Base-by-base conservation (phyloP, 2,888 invertebrate genomes). In the Frankliniella fusca region DNA sequence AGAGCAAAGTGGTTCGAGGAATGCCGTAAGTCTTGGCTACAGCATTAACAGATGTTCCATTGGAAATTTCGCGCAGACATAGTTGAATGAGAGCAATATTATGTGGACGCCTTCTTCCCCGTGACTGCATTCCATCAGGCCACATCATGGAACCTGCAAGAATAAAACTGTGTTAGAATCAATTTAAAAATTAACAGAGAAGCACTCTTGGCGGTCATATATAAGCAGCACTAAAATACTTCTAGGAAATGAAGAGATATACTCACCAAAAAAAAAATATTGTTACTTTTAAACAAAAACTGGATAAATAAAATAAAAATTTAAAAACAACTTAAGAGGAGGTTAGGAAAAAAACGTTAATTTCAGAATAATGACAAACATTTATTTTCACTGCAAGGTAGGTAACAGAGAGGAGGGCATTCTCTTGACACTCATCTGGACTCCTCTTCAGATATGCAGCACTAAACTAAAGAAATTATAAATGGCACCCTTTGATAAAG, bases 31-130 rank as follows among this genome's bases (percentile, higher is more conserved):
- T 76, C 27, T 76, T 76, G 10, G 70, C 70, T 2, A 76, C 70
- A 27, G 70, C 70, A 76, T 76, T 76, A 12, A 76, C 70, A 76
- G 70, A 76, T 27, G 27, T 76, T 23, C 70, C 70, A 76, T 76
- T 76, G 12, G 70, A 23, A 23, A 61, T 18, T 61, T 61, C 61
- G 7, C n/a, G 20, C 27, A 76, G 70, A 23, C 70, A 76, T 76
- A 27, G 70, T 76, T 76, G 70, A 23, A 76, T 76, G 70, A 76
- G 70, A 12, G 70, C 23, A 1, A 27, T 27, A 23, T 76, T 27
- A 76, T 76, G 70, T 0, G 27, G 27, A n/a, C 70, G 70, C 27
- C 70, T 1, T 23, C 27, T 76, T 27, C 11, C 0, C 9, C 70
- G 9, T 23, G 70, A n/a, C 15, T 20, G 70, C 0, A 23, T 27